phyloP scores from a whole-genome alignment of 2,888 invertebrate species.

The Cheilosia vernalis region DNA sequence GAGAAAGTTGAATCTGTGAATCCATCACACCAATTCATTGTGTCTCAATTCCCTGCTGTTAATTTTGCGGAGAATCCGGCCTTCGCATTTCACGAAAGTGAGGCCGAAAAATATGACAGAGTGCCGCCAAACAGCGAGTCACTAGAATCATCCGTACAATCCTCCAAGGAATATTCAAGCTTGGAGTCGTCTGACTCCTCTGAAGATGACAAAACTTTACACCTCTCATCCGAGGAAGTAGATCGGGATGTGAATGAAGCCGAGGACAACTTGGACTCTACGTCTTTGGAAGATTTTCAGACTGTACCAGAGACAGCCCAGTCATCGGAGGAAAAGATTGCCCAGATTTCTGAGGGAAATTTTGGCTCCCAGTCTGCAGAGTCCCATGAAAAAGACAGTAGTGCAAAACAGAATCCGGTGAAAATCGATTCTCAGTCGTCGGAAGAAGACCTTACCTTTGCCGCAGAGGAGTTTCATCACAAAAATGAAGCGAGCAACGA shows the following conservation, averaged over 20 bases:
- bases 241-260: no score
- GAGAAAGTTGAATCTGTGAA: conserved; percentile 1
- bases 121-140: background rate
- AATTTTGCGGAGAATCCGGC: no score
- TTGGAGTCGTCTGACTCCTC: background rate
- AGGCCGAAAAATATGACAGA: background rate
- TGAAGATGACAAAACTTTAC: background rate
- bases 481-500: background rate
- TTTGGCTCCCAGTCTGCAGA: no score
- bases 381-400: no score
- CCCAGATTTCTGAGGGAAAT: no score
- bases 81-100: no score
- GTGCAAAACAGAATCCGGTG: no score
- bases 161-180: background rate
- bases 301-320: background rate
- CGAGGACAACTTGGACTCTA: no score
- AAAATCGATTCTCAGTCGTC: background rate
- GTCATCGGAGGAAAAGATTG: background rate
- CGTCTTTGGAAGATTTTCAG: no score
- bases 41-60: background rate
- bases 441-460: background rate
- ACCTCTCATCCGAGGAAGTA: background rate
- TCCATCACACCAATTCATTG: background rate
- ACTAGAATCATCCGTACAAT: background rate
- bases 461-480: background rate